Percentiles rank a stretch among this genome's conserved stretches.
Conservation (phyloP, 2,797 vertebrate genomes). For the Decapterus maruadsi region DNA sequence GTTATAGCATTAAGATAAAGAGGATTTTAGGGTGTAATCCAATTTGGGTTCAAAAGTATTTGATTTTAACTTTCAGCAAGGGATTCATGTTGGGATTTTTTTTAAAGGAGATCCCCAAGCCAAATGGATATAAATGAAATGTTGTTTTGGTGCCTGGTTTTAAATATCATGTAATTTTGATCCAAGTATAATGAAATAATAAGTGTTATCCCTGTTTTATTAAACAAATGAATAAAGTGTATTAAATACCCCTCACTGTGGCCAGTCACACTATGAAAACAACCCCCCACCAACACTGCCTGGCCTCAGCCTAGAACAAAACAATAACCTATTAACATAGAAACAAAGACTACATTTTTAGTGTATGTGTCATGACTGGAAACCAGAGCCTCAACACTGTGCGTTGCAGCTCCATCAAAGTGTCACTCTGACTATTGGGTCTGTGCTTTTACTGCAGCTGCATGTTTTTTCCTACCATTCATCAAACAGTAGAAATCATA, state of each 20-base stretch:
- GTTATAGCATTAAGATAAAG: slow-evolving; percentile 26
- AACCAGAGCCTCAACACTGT: slow-evolving; percentile 22
- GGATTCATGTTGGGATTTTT: background rate
- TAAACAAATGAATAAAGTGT: background rate
- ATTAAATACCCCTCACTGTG: background rate
- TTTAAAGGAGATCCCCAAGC: background rate
- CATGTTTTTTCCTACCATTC: background rate
- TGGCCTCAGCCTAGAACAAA: slow-evolving; percentile 20
- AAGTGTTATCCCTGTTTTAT: background rate
- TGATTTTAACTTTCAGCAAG: slow-evolving; percentile 17
- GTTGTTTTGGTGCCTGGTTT: slow-evolving; percentile 1
- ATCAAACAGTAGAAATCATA: slow-evolving; percentile 6
- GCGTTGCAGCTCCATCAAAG: slow-evolving; percentile 7
- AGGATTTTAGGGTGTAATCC: slow-evolving; percentile 43
- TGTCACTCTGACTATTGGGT: slow-evolving; percentile 1
- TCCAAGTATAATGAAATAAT: background rate
- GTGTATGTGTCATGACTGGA: slow-evolving; percentile 57
- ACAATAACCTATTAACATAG: slow-evolving; percentile 30
- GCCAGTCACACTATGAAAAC: background rate
- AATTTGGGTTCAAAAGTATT: slow-evolving; percentile 37
- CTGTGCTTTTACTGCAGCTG: slow-evolving; percentile 12
- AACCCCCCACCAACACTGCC: background rate
- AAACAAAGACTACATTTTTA: slow-evolving; percentile 45
- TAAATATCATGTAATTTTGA: background rate
- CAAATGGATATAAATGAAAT: background rate